A percentile compares a stretch with the other conserved stretches of the same genome.
Evolutionary conservation across 1,140 invertebrate species (phyloP).

Genomic region (Anadara kagoshimensis): DNA sequence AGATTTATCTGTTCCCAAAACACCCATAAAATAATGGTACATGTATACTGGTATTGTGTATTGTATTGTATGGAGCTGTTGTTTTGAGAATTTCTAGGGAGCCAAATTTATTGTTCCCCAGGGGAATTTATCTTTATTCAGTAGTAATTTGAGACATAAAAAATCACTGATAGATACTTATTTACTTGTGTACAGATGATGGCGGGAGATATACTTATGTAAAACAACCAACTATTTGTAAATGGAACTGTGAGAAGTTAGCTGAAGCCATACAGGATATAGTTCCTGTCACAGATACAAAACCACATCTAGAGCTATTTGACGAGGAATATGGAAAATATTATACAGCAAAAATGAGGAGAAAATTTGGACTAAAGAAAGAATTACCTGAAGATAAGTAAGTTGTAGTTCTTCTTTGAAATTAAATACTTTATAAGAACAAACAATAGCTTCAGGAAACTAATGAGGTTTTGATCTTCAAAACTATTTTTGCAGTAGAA

Average conservation of each 20-base stretch:
- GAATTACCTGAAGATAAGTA: conserved; percentile 63
- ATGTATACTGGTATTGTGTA: no score
- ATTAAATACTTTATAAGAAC: no score
- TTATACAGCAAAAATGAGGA: conserved; percentile 60
- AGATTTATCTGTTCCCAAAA: no score
- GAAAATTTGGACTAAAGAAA: conserved; percentile 55
- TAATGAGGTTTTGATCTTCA: no score
- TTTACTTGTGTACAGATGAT: conserved; percentile 73
- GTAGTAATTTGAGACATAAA: no score
- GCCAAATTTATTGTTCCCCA: no score
- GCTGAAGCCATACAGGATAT: conserved; percentile 78
- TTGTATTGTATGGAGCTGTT: no score
- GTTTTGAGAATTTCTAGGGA: no score
- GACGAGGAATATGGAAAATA: conserved; percentile 56
- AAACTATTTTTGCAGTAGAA: no score
- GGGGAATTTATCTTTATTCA: no score
- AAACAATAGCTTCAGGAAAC: no score
- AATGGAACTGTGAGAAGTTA: conserved; percentile 80
- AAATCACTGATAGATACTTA: background rate
- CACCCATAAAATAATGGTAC: no score
- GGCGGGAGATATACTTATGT: conserved; percentile 77
- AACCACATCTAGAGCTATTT: conserved; percentile 58
- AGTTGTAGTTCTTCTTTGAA: conserved; percentile 24
- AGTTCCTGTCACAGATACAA: conserved; percentile 64
- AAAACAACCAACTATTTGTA: conserved; percentile 76